Percentiles rank a stretch among this genome's conserved stretches.
phyloP scores from a whole-genome alignment of 1,140 invertebrate species.

The silkworm (Bombyx mori) region ASM3026992v2 NC_085122.1:4578001-4578500 shows the following conservation, averaged over 20 bases:
- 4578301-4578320: background rate
- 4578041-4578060: too few relatives aligned
- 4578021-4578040: too few relatives aligned
- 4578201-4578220: conserved; percentile 61
- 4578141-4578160: conserved; percentile 49
- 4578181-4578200: conserved; percentile 47
- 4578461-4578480: too few relatives aligned
- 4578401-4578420: too few relatives aligned
- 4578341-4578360: too few relatives aligned
- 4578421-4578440: too few relatives aligned
- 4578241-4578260: conserved; percentile 49
- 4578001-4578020: too few relatives aligned
- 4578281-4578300: conserved; percentile 8
- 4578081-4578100: background rate
- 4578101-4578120: conserved; percentile 57
- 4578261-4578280: conserved; percentile 64
- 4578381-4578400: too few relatives aligned
- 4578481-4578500: too few relatives aligned
- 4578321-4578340: too few relatives aligned
- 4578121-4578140: conserved; percentile 54
- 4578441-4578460: too few relatives aligned
- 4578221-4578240: conserved; percentile 47
- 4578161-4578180: conserved; percentile 44
- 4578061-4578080: background rate
- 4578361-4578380: too few relatives aligned